A percentile compares a stretch with the other conserved stretches of the same genome.
Conservation (phyloP, 2,888 invertebrate species). For the Synergus laeviventris region DNA sequence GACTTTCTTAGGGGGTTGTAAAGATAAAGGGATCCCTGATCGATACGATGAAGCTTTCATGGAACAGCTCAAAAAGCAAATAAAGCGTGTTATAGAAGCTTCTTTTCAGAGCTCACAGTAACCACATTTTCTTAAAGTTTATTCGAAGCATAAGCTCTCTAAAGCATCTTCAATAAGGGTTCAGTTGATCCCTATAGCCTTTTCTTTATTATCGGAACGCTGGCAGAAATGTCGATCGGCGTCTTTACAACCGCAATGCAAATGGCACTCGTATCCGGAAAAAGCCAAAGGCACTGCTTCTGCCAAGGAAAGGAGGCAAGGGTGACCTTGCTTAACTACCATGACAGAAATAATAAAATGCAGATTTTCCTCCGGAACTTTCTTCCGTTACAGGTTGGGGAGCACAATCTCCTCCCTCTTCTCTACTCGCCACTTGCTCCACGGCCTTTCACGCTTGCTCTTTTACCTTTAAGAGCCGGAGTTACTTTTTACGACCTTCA, state of each 20-base stretch:
- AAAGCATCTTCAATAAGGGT: slow-evolving; percentile 56
- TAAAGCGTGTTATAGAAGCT: slow-evolving; percentile 52
- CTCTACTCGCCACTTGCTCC: slow-evolving; percentile 24
- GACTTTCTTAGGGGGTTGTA: slow-evolving; percentile 55
- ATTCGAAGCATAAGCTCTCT: slow-evolving; percentile 70
- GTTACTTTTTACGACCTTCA: slow-evolving; percentile 46
- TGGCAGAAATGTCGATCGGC: slow-evolving; percentile 64
- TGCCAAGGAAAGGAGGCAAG: slow-evolving; percentile 43
- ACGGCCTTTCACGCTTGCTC: slow-evolving; percentile 45
- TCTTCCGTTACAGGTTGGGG: slow-evolving; percentile 15
- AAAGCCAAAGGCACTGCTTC: background rate
- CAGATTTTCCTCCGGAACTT: slow-evolving; percentile 62
- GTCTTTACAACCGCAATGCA: slow-evolving; percentile 73
- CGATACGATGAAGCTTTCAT: slow-evolving; percentile 49
- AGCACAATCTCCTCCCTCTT: slow-evolving; percentile 14
- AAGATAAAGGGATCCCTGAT: slow-evolving; percentile 65
- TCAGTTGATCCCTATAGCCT: slow-evolving; percentile 61
- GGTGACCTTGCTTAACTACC: slow-evolving; percentile 65
- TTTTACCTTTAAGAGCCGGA: slow-evolving; percentile 18
- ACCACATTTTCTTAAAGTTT: slow-evolving; percentile 64
- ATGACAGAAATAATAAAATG: slow-evolving; percentile 72
- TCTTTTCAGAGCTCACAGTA: slow-evolving; percentile 47
- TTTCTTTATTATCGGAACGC: slow-evolving; percentile 68
- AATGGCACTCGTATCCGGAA: slow-evolving; percentile 71
- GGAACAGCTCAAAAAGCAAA: slow-evolving; percentile 50